Conservation (phyloP, 2,888 invertebrate species). For the Xiphydria camelus region DNA sequence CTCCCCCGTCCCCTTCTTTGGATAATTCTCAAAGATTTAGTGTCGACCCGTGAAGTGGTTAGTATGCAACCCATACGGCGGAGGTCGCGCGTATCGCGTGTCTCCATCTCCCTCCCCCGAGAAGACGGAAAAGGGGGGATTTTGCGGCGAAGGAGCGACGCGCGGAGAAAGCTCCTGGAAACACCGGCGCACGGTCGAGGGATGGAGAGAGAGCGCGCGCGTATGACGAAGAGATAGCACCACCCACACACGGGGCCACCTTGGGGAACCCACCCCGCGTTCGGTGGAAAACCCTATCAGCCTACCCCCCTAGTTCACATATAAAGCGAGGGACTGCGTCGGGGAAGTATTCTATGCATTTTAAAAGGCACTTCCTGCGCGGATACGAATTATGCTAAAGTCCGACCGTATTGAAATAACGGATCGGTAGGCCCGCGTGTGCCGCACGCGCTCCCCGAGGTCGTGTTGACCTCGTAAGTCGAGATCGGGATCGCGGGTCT, state of each 20-base stretch:
- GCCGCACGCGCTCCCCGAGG: too few relatives aligned
- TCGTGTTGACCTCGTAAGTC: too few relatives aligned
- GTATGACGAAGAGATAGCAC: constrained; percentile 4
- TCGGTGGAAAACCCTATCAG: constrained; percentile 10
- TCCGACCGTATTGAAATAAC: constrained; percentile 16
- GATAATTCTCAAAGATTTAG: constrained; percentile 42
- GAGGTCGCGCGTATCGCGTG: constrained; percentile 21
- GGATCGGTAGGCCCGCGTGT: too few relatives aligned
- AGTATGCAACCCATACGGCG: constrained; percentile 39
- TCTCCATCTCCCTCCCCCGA: constrained; percentile 18
- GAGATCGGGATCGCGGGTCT: too few relatives aligned
- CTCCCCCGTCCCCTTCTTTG: constrained; percentile 7
- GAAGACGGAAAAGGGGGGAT: constrained; percentile 3
- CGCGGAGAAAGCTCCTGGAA: too few relatives aligned
- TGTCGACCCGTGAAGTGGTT: constrained; percentile 36
- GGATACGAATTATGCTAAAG: constrained; percentile 34
- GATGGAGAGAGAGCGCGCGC: too few relatives aligned
- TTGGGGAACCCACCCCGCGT: constrained; percentile 9
- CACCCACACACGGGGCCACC: constrained; percentile 5
- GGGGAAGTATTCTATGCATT: constrained; percentile 39
- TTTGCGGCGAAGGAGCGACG: background rate
- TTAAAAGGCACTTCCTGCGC: constrained; percentile 33
- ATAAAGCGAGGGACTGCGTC: constrained; percentile 21
- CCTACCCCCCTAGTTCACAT: constrained; percentile 1
- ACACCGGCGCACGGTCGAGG: too few relatives aligned